These are phyloP conservation scores for Danio choprae DNA, from an alignment of 2,797 vertebrate species.

Conservation along the genomic window DNA sequence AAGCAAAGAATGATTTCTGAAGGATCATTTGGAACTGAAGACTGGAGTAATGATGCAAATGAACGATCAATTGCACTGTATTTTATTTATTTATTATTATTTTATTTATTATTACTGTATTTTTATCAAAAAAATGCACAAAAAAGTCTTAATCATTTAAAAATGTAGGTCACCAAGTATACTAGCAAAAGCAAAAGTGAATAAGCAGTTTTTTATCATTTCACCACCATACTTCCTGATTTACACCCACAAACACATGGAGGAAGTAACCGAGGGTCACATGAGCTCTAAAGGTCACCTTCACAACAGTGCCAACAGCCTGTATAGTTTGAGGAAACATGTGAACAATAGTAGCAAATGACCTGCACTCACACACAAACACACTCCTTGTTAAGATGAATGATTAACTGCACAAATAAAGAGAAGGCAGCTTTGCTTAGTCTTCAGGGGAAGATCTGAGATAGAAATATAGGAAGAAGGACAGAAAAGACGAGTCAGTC, in stretches of 20 bases:
- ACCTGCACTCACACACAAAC: conserved; percentile 36
- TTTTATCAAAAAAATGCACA: no score
- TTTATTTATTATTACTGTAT: no score
- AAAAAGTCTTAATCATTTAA: no score
- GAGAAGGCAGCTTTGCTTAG: conserved; percentile 38
- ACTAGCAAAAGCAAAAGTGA: no score
- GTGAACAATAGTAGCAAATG: conserved; percentile 30
- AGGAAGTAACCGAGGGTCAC: conserved; percentile 54
- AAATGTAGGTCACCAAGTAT: no score
- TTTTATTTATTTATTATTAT: no score
- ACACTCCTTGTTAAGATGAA: conserved; percentile 62
- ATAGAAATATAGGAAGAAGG: conserved; percentile 27
- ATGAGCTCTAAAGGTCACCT: conserved; percentile 60
- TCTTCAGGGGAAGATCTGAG: conserved; percentile 20
- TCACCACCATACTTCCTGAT: conserved; percentile 37
- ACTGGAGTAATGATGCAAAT: no score
- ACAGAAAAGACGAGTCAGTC: conserved; percentile 34
- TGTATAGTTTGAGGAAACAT: conserved; percentile 12
- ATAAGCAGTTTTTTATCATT: no score
- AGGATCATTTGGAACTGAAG: no score
- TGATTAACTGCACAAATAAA: conserved; percentile 76
- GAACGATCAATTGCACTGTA: no score
- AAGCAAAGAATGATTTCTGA: no score
- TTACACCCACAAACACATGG: conserved; percentile 19
- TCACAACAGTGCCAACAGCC: conserved; percentile 49